phyloP scores from a whole-genome alignment of 2,113 vertebrate species.

The Trichechus manatus region DNA sequence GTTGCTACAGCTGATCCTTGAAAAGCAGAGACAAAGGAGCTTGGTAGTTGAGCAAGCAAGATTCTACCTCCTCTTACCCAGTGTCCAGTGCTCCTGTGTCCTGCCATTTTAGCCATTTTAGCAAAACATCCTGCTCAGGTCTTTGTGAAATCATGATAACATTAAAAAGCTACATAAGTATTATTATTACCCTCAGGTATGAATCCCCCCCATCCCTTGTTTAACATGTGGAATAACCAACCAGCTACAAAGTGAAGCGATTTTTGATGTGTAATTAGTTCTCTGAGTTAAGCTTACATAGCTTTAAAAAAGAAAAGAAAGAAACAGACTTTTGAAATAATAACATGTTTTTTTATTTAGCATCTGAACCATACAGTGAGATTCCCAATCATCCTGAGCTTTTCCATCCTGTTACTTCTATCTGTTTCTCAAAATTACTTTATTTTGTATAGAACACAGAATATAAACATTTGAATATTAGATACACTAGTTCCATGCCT shows the following conservation, averaged over 20 bases:
- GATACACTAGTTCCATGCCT: neutral
- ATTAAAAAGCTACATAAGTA: neutral
- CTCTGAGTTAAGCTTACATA: neutral
- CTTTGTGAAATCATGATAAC: slow-evolving; percentile 29
- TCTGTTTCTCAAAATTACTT: slow-evolving; percentile 13
- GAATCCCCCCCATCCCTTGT: neutral
- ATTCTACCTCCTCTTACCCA: neutral
- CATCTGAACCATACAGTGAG: neutral
- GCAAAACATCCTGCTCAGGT: neutral
- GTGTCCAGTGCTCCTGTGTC: neutral
- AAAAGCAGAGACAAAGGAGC: neutral
- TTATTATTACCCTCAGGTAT: neutral
- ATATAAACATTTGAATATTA: neutral
- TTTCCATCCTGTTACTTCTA: neutral
- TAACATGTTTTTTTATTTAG: neutral
- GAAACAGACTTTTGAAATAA: slow-evolving; percentile 51
- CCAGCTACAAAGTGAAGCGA: neutral
- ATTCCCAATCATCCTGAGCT: neutral
- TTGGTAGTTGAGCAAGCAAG: neutral
- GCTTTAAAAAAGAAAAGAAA: neutral
- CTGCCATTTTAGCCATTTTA: neutral
- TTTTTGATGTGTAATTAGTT: slow-evolving; percentile 15
- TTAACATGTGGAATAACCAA: neutral
- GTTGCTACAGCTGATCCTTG: neutral
- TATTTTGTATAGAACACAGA: neutral